Base-by-base conservation (phyloP, 2,888 invertebrate genomes). In the Pseudoips prasinana region DNA sequence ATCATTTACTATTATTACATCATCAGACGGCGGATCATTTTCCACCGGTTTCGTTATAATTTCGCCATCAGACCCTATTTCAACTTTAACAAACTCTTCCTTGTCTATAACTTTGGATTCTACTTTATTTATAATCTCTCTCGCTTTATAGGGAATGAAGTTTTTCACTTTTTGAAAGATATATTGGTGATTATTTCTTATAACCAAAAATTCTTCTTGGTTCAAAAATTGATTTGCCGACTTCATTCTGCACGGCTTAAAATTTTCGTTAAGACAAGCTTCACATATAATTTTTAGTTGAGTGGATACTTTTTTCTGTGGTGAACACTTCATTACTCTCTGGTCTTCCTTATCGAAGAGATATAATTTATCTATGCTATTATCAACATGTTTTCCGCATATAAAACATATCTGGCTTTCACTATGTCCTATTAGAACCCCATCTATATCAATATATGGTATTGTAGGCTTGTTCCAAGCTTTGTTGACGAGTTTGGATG, bases 271-370 rank as follows among this genome's bases (percentile, higher is more conserved):
- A 1, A 88, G 51, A 41, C 88, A 89, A 17, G 39, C 49, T 1
- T 81, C 80, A 40, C 88, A 88, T 6, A 88, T 76, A 1, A 87
- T 76, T 46, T 88, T 88, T 0, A 86, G 45, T 43, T 81, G 77
- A 0, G 75, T 75, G 0, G 74, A 71, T 29, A 63, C 58, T 51
- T 80, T 82, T 40, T 74, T 79, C 19, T 80, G 79, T 0, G 83
- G 80, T 0, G 77, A 81, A 26, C 75, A 80, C 29, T 81, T 66
- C 25, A 84, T 80, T 1, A 85, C 27, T 29, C 77, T 76, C 26
- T 88, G 87, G 22, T 88, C 88, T 65, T 87, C 88, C 18, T 83
- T 86, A 32, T 87, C 84, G 31, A 88, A 88, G 0, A 88, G 50
- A 36, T 85, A 88, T 1, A 84, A 43, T 34, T 87, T 87, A 14